A percentile compares a stretch with the other conserved stretches of the same genome.
Conservation (phyloP, 2,797 vertebrate genomes). For the Brotula barbata region DNA sequence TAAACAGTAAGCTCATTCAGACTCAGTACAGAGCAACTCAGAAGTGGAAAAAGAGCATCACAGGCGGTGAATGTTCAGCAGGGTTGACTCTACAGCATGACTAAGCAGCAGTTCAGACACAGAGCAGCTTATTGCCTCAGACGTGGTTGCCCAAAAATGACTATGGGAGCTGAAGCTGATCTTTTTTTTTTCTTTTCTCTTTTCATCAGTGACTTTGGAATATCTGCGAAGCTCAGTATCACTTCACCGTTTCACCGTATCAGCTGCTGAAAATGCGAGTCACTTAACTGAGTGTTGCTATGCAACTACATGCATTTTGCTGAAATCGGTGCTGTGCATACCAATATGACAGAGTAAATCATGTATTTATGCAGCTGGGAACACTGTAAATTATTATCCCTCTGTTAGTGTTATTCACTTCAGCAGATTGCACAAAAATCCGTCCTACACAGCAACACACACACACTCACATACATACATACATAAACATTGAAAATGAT, state of each 20-base stretch:
- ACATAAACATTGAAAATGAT: neutral
- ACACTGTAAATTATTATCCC: constrained; percentile 29
- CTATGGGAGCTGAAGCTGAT: constrained; percentile 2
- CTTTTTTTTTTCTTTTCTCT: neutral
- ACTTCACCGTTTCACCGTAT: constrained; percentile 25
- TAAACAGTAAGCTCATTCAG: constrained; percentile 71
- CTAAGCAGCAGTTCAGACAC: constrained; percentile 59
- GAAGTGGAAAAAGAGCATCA: constrained; percentile 75
- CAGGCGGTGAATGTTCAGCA: constrained; percentile 59
- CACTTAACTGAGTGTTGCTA: constrained; percentile 48
- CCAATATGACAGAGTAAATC: constrained; percentile 27
- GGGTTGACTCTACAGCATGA: constrained; percentile 43
- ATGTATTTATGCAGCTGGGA: constrained; percentile 31
- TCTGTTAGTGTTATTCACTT: constrained; percentile 16
- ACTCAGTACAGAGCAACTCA: constrained; percentile 55
- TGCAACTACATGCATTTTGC: constrained; percentile 43
- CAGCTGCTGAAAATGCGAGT: constrained; percentile 37
- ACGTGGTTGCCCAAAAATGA: constrained; percentile 23
- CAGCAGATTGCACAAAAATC: constrained; percentile 10
- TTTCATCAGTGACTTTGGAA: constrained; percentile 1
- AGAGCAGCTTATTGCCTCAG: constrained; percentile 44
- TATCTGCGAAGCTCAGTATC: neutral
- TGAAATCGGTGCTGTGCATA: constrained; percentile 31
- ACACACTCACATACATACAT: neutral
- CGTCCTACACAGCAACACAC: constrained; percentile 24